Evolutionary conservation across 2,113 vertebrate genomes (phyloP).

Genomic region (Sylvietta virens): DNA sequence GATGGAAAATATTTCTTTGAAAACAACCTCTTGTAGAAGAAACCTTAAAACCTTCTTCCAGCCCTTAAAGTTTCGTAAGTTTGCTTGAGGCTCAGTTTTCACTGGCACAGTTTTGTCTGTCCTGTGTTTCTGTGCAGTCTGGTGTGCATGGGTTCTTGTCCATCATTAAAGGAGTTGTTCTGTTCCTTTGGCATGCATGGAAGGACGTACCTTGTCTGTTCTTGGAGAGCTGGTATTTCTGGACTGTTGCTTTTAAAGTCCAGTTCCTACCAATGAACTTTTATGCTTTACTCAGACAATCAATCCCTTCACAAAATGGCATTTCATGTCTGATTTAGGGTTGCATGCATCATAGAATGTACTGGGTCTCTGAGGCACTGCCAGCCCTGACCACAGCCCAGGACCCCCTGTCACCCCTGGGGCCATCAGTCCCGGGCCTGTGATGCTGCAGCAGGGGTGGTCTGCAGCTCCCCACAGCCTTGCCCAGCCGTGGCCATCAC

Average conservation of each 20-base stretch:
- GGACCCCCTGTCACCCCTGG: not conserved
- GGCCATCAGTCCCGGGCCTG: not conserved
- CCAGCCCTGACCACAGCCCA: not conserved
- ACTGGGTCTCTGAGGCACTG: not conserved
- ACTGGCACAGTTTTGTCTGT: not conserved
- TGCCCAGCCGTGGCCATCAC: not conserved
- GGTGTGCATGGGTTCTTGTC: accelerated
- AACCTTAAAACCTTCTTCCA: not conserved
- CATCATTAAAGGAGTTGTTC: not conserved
- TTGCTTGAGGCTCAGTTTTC: not conserved
- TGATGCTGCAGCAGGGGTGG: accelerated
- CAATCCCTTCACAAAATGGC: not conserved
- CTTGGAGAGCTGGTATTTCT: not conserved
- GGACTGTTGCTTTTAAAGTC: not conserved
- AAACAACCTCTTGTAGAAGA: not conserved
- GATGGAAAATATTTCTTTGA: not conserved
- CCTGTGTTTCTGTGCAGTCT: not conserved
- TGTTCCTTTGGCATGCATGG: accelerated
- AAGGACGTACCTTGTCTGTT: not conserved
- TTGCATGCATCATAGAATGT: not conserved
- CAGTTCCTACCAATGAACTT: not conserved
- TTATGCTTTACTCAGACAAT: not conserved
- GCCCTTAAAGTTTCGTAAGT: not conserved
- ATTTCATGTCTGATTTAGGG: not conserved
- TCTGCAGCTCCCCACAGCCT: not conserved